These are phyloP conservation scores for Hemicordylus capensis DNA, from an alignment of 2,113 vertebrate species.

Conservation along the genomic window DNA sequence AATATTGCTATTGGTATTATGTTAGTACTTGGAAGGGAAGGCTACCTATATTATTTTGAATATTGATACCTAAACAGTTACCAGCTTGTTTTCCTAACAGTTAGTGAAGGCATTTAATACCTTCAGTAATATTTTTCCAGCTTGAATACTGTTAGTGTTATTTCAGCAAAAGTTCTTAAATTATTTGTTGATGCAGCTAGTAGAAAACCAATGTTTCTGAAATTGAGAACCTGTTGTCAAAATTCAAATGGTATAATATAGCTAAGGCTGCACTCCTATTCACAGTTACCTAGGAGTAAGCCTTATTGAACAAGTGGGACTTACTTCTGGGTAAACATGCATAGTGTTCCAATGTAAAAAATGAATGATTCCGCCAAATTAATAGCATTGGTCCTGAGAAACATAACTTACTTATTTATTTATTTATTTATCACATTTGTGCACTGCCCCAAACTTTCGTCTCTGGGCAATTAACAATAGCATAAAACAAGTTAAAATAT, in stretches of 20 bases:
- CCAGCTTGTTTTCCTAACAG: background rate
- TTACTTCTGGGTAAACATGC: too few relatives aligned
- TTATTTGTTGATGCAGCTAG: background rate
- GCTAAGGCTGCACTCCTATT: too few relatives aligned
- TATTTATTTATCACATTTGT: too few relatives aligned
- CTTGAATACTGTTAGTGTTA: background rate
- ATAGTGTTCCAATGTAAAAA: too few relatives aligned
- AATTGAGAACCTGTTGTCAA: background rate
- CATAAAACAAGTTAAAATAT: too few relatives aligned
- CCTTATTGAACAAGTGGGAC: too few relatives aligned
- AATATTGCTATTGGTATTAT: background rate
- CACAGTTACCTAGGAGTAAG: too few relatives aligned
- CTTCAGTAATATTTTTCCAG: background rate
- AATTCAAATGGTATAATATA: background rate
- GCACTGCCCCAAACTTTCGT: too few relatives aligned
- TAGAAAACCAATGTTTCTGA: background rate
- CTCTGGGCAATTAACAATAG: too few relatives aligned
- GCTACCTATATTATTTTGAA: background rate
- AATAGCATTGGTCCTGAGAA: too few relatives aligned
- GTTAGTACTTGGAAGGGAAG: background rate
- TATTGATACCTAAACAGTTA: background rate
- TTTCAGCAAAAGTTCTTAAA: background rate
- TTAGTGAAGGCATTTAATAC: background rate
- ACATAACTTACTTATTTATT: too few relatives aligned
- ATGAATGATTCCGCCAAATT: too few relatives aligned